Base-by-base conservation (phyloP, 2,113 vertebrate genomes). In the Ciconia stormi region DNA sequence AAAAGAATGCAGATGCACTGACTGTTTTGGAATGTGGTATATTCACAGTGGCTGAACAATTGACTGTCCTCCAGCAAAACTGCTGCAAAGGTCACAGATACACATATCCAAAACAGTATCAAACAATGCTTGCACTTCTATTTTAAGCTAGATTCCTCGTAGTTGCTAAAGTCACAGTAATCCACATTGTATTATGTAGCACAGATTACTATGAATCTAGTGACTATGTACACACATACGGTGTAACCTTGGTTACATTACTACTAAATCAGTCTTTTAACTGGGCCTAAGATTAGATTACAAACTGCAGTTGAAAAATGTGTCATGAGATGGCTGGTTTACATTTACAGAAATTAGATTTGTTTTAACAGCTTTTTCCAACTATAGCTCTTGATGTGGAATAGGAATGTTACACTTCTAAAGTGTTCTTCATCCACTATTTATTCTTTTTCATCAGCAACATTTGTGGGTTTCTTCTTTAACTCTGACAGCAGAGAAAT, bases 291-390 rank as follows among this genome's bases (percentile, higher is more conserved):
- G 47, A 77, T 71, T 93, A 83, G 58, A 82, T 89, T 94, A 80
- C 61, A 83, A 89, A 25, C 79, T 70, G 49, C 36, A 90, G 73
- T 25, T 87, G 94, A 93, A 96, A 97, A 91, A 52, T 70, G 42
- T 92, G 73, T 44, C 81, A 63, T 25, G 83, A 93, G 49, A 50
- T 42, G 40, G 23, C 76, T 79, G 52, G 52, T 72, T 95, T 91
- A 91, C 77, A 82, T 72, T 79, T 79, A 65, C 36, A 82, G 65
- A 84, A 95, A 82, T 87, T 44, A 16, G 78, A 95, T 82, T 87
- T 94, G 52, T 77, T 63, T 88, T 93, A 94, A 96, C 59, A 91
- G 85, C 88, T 86, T 66, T 96, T 97, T 95, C 87, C 89, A 97
- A 34, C 72, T 89, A 69, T 27, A 94, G 23, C 29, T 77, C 63